Evolutionary conservation across 2,888 invertebrate species (phyloP), one percentile per base, ranked within the genome.

Genomic region (Rhamphomyia laevipes): DNA sequence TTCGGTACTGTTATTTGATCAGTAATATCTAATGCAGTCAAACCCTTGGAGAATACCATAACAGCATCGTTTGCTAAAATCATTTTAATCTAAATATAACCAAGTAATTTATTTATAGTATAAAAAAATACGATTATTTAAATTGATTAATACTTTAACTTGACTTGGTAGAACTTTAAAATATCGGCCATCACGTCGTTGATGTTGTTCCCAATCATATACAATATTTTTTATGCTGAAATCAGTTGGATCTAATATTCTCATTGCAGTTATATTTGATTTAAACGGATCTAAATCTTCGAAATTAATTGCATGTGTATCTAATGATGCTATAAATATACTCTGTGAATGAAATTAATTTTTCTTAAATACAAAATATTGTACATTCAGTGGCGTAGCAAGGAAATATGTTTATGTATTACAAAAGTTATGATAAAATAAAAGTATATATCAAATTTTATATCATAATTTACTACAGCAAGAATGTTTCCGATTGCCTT

Each of bases 61-160:
- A 85, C 76, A 1, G 84, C 82, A 64, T 86, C 86, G 60, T 82
- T 81, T 49, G 84, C 72, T 30, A 86, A 65, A 5, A 83, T 81
- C 54, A 82, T 77, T 58, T 78, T 77, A 1, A 80, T 77, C 80
- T 84, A 65, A 2, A 70, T n/a, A n/a, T n/a, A n/a, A n/a, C 2
- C n/a, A n/a, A n/a, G n/a, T n/a, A n/a, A n/a, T n/a, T n/a, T n/a
- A n/a, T n/a, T n/a, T n/a, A n/a, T n/a, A n/a, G n/a, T n/a, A 16
- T 13, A 12, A 47, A 45, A 63, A 64, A n/a, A n/a, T n/a, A n/a
- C n/a, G 7, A 27, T 27, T 27, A 27, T 9, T 27, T 35, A 13
- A 35, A n/a, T 10, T 35, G 4, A 5, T 35, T 13, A 35, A 35
- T 21, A 42, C 42, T 21, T 27, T 42, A 27, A 42, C 42, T 23